Evolutionary conservation across 1,140 invertebrate genomes (phyloP).

Genomic region (Hermetia illucens): DNA sequence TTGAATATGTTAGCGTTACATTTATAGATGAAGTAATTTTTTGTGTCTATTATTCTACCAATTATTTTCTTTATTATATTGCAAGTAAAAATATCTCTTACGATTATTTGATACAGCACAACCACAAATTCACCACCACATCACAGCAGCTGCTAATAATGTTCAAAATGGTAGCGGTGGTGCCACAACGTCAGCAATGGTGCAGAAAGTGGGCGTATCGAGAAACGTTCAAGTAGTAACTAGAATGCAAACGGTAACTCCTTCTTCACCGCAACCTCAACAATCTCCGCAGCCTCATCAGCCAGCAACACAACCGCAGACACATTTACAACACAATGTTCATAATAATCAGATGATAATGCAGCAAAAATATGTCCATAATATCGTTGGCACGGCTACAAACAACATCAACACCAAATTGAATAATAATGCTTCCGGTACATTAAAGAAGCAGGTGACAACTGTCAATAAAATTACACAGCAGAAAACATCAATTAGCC

Average conservation of each 20-base stretch:
- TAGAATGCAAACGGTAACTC: constrained; percentile 2
- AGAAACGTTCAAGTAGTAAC: constrained; percentile 8
- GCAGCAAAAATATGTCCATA: constrained; percentile 3
- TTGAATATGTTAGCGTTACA: too few species aligned
- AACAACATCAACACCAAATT: background rate
- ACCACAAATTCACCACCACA: background rate
- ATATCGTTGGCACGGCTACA: background rate
- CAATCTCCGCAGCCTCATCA: constrained; percentile 13
- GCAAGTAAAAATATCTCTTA: too few species aligned
- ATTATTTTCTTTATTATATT: too few species aligned
- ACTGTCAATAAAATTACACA: background rate
- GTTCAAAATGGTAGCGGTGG: background rate
- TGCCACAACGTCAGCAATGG: constrained; percentile 1
- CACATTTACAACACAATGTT: background rate
- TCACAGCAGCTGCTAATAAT: background rate
- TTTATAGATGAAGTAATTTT: background rate
- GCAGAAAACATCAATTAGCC: background rate
- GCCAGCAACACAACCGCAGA: too few species aligned
- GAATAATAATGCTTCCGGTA: background rate
- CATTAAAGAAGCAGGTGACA: background rate
- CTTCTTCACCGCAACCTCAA: constrained; percentile 7
- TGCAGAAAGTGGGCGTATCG: constrained; percentile 7
- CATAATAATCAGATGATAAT: constrained; percentile 2
- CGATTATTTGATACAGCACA: too few species aligned
- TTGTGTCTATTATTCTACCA: background rate